These are phyloP conservation scores for Seriola aureovittata DNA, from an alignment of 2,113 vertebrate species.

Conservation along the genomic window DNA sequence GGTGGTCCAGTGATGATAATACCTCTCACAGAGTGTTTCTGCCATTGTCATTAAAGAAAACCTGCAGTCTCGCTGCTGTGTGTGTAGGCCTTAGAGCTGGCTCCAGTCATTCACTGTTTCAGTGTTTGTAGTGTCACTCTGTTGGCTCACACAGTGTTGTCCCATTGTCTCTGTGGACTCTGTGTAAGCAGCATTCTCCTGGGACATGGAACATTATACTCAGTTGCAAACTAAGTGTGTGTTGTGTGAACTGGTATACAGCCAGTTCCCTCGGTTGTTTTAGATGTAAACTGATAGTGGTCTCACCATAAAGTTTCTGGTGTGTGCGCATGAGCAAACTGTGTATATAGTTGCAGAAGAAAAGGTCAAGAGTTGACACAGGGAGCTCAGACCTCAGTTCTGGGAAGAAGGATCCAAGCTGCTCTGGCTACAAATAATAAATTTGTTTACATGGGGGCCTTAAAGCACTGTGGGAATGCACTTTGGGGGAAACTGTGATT, in stretches of 20 bases:
- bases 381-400: constrained; percentile 37
- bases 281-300: constrained; percentile 46
- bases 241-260: constrained; percentile 50
- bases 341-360: constrained; percentile 42
- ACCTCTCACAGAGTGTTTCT: background rate
- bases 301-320: background rate
- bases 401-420: constrained; percentile 62
- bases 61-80: background rate
- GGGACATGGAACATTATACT: constrained; percentile 26
- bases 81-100: background rate
- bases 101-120: constrained; percentile 11
- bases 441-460: constrained; percentile 41
- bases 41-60: background rate
- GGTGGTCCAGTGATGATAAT: background rate
- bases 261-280: constrained; percentile 1
- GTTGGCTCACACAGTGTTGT: constrained; percentile 12
- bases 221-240: constrained; percentile 19
- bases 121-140: background rate
- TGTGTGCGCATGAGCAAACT: constrained; percentile 15
- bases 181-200: constrained; percentile 10
- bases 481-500: constrained; percentile 18
- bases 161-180: constrained; percentile 30
- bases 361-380: constrained; percentile 54
- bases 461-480: constrained; percentile 64
- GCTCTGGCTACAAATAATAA: constrained; percentile 51